phyloP scores from a whole-genome alignment of 1,140 invertebrate species.

The Diplogasteroides magnus region DNA sequence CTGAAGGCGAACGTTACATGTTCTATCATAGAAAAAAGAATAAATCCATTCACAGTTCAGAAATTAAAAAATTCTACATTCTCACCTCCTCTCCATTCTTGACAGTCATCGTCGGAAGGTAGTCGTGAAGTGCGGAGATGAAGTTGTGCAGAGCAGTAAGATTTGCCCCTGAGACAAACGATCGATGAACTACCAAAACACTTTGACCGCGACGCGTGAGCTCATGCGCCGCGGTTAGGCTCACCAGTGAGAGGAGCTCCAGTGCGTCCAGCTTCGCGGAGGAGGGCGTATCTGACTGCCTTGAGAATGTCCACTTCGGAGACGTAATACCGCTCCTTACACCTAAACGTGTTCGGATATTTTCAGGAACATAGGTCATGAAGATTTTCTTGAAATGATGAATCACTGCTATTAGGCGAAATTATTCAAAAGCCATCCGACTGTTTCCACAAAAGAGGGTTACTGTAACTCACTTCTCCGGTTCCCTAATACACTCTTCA shows the following conservation, averaged over 20 bases:
- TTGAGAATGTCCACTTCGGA: constrained; percentile 38
- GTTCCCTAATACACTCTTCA: constrained; percentile 22
- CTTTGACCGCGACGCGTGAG: too few species aligned
- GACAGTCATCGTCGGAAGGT: constrained; percentile 22
- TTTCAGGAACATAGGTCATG: too few species aligned
- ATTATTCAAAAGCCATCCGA: too few species aligned
- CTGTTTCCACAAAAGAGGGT: too few species aligned
- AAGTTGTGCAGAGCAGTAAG: constrained; percentile 34
- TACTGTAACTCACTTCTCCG: constrained; percentile 24
- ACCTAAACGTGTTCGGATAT: constrained; percentile 20
- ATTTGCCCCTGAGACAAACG: constrained; percentile 27
- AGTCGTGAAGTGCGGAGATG: constrained; percentile 23
- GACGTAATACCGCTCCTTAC: constrained; percentile 26
- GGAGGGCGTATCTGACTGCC: constrained; percentile 33
- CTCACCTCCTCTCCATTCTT: constrained; percentile 16
- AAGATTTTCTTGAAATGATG: too few species aligned
- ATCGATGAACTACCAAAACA: too few species aligned
- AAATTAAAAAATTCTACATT: constrained; percentile 1
- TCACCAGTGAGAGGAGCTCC: constrained; percentile 29
- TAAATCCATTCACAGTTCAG: too few species aligned
- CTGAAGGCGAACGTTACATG: too few species aligned
- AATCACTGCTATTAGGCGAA: too few species aligned
- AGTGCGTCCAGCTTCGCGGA: constrained; percentile 31
- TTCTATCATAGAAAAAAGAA: too few species aligned
- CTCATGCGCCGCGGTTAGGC: too few species aligned